phyloP scores from a whole-genome alignment of 2,888 invertebrate species.

The Apantesis nais region DNA sequence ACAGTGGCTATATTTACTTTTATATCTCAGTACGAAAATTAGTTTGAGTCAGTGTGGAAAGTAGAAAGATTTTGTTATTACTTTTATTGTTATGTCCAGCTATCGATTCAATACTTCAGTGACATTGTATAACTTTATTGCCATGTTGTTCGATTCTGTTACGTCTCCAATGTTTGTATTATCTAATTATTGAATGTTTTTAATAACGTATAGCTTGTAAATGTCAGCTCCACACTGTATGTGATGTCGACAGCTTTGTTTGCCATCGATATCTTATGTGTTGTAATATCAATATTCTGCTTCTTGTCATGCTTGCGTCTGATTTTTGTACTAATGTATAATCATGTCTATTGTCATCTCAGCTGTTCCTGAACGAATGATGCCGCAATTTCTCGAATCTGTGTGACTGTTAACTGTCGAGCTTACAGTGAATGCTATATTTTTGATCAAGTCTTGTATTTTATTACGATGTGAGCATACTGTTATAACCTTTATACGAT shows the following conservation, averaged over 20 bases:
- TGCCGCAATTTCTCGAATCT: slow-evolving; percentile 24
- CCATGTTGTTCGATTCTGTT: slow-evolving; percentile 45
- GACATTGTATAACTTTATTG: slow-evolving; percentile 23
- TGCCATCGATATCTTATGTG: slow-evolving; percentile 33
- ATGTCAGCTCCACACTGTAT: slow-evolving; percentile 31
- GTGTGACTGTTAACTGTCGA: slow-evolving; percentile 42
- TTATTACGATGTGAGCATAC: slow-evolving; percentile 56
- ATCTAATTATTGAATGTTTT: slow-evolving; percentile 33
- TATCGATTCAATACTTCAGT: slow-evolving; percentile 46
- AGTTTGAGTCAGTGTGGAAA: slow-evolving; percentile 49
- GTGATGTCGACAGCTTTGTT: slow-evolving; percentile 42
- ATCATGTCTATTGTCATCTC: slow-evolving; percentile 26
- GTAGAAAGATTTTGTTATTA: slow-evolving; percentile 58
- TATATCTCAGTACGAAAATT: slow-evolving; percentile 32
- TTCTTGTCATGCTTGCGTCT: slow-evolving; percentile 46
- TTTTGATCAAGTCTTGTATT: slow-evolving; percentile 55
- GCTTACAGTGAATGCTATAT: slow-evolving; percentile 46
- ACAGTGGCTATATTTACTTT: slow-evolving; percentile 43
- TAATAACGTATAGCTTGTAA: slow-evolving; percentile 37
- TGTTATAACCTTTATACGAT: slow-evolving; percentile 84
- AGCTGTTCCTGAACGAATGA: slow-evolving; percentile 33
- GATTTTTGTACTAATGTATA: slow-evolving; percentile 31
- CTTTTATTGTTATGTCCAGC: slow-evolving; percentile 46
- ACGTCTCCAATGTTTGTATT: slow-evolving; percentile 34
- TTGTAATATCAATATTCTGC: slow-evolving; percentile 43